Percentiles rank a stretch among this genome's conserved stretches.
Evolutionary conservation across 2,113 vertebrate genomes (phyloP).

Genomic region (Varanus komodoensis): DNA sequence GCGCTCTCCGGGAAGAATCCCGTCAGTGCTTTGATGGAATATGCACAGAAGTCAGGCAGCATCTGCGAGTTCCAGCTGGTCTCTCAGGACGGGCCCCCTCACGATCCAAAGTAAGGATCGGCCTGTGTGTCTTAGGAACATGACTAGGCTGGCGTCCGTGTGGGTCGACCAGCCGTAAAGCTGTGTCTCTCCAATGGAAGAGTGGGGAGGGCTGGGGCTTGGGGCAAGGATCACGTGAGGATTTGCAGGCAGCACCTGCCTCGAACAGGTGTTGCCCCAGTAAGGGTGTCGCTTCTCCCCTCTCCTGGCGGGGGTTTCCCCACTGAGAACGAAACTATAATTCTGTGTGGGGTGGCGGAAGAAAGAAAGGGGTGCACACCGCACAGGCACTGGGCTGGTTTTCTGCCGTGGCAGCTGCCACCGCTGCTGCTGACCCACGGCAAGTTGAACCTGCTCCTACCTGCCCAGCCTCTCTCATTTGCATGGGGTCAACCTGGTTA

Average conservation of each 20-base stretch:
- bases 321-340: no score
- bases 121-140: rapidly evolving
- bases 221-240: background rate
- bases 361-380: background rate
- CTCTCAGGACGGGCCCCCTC: slow-evolving; percentile 91
- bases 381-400: no score
- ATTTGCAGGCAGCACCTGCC: background rate
- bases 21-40: slow-evolving; percentile 91
- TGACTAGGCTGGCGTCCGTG: background rate
- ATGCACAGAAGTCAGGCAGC: slow-evolving; percentile 90
- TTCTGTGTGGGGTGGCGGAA: background rate
- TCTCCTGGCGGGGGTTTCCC: no score
- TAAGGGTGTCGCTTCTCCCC: no score
- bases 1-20: slow-evolving; percentile 91
- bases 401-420: background rate
- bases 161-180: background rate
- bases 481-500: background rate
- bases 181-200: background rate
- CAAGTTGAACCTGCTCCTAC: background rate
- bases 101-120: slow-evolving; percentile 89
- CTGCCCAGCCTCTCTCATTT: background rate
- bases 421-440: no score
- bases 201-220: background rate
- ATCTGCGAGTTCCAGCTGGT: slow-evolving; percentile 90
- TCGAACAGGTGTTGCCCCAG: no score